These are phyloP conservation scores for Archocentrus centrarchus DNA, from an alignment of 2,113 vertebrate species.

Conservation along the genomic window DNA sequence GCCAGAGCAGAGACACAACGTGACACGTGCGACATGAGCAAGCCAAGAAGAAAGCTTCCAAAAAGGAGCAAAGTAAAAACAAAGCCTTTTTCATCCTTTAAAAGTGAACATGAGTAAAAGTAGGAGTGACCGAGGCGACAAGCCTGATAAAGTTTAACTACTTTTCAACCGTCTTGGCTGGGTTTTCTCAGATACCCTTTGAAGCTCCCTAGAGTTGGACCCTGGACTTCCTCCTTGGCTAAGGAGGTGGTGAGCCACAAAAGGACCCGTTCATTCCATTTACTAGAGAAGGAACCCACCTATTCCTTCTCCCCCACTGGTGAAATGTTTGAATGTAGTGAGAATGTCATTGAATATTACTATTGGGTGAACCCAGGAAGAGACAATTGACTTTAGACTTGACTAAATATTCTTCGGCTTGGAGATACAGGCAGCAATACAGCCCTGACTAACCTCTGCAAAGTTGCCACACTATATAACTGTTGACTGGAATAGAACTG, in stretches of 20 bases:
- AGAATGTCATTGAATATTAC: not conserved
- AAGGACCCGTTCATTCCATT: not conserved
- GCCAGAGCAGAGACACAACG: not conserved
- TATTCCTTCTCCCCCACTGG: not conserved
- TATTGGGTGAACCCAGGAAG: not conserved
- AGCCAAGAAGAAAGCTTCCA: not conserved
- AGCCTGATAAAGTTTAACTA: not conserved
- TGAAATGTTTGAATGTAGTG: not conserved
- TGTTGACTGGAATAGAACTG: not conserved
- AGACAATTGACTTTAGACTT: not conserved
- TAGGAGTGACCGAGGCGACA: not conserved
- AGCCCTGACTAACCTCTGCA: not conserved
- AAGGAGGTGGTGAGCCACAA: not conserved
- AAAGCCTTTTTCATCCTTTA: not conserved
- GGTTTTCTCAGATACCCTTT: not conserved
- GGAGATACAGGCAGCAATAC: not conserved
- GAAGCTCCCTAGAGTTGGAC: not conserved
- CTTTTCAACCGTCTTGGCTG: not conserved
- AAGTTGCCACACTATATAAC: not conserved
- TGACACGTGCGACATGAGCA: not conserved
- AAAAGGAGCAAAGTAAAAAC: not conserved
- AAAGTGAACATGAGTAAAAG: not conserved
- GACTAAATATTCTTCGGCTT: no score
- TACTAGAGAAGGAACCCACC: not conserved
- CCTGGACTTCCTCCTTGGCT: not conserved